phyloP scores from a whole-genome alignment of 1,140 invertebrate genomes.

The Tigriopus japonicus region DNA sequence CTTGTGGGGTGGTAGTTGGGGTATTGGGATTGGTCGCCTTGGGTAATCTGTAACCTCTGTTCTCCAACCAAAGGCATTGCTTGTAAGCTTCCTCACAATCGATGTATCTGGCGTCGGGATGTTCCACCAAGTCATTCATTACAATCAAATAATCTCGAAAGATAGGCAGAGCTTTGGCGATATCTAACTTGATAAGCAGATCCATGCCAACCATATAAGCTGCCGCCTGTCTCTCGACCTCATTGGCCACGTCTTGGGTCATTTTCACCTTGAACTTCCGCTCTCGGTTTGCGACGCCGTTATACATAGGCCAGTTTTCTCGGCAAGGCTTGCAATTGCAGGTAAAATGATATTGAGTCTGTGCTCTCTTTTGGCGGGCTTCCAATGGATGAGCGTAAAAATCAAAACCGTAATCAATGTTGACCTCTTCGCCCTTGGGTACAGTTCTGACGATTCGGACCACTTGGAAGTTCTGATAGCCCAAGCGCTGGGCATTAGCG shows the following conservation, averaged over 20 bases:
- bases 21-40: background rate
- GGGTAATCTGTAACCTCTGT: background rate
- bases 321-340: slow-evolving; percentile 62
- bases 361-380: background rate
- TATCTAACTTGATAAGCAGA: background rate
- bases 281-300: slow-evolving; percentile 1
- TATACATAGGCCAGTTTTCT: slow-evolving; percentile 48
- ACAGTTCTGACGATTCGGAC: background rate
- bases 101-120: background rate
- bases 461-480: slow-evolving; percentile 7
- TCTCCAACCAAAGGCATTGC: slow-evolving; percentile 10
- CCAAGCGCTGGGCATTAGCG: slow-evolving; percentile 45
- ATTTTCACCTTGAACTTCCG: background rate
- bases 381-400: slow-evolving; percentile 4
- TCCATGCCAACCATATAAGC: slow-evolving; percentile 1
- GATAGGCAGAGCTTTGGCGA: slow-evolving; percentile 6
- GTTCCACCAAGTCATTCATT: background rate
- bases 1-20: too few species aligned
- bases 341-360: slow-evolving; percentile 55
- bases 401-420: slow-evolving; percentile 12
- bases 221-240: background rate
- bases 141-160: slow-evolving; percentile 1
- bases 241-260: background rate
- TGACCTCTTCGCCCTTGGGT: slow-evolving; percentile 3
- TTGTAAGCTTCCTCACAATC: slow-evolving; percentile 11